phyloP scores from a whole-genome alignment of 2,113 vertebrate genomes.

The Cromileptes altivelis region DNA sequence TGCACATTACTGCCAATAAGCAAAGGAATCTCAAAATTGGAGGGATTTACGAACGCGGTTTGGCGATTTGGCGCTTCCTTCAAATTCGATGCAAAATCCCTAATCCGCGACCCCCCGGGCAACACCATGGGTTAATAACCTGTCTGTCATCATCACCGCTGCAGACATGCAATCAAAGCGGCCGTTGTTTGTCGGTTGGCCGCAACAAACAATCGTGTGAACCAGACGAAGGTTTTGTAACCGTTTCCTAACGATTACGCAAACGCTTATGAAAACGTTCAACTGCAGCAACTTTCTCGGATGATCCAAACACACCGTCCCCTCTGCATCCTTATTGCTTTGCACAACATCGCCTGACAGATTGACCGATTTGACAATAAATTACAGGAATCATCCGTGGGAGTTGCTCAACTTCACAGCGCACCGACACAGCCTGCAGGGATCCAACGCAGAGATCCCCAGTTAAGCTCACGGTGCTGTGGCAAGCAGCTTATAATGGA shows the following conservation, averaged over 20 bases:
- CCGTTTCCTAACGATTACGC: slow-evolving; percentile 66
- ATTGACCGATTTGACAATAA: neutral
- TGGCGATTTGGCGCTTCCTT: neutral
- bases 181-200: neutral
- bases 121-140: neutral
- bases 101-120: neutral
- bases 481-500: slow-evolving; percentile 52
- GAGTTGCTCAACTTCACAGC: slow-evolving; percentile 35
- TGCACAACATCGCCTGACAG: neutral
- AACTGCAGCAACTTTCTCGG: slow-evolving; percentile 23
- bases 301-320: neutral
- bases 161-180: neutral
- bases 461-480: slow-evolving; percentile 13
- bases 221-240: slow-evolving; percentile 62
- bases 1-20: fast-evolving
- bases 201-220: neutral
- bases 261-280: slow-evolving; percentile 76
- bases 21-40: neutral
- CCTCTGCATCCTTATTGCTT: neutral
- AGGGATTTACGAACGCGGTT: neutral
- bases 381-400: neutral
- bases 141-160: neutral
- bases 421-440: slow-evolving; percentile 4
- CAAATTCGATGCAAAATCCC: neutral
- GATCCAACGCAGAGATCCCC: slow-evolving; percentile 12